Conservation (phyloP, 2,888 invertebrate species). For the Ctena decussata region DNA sequence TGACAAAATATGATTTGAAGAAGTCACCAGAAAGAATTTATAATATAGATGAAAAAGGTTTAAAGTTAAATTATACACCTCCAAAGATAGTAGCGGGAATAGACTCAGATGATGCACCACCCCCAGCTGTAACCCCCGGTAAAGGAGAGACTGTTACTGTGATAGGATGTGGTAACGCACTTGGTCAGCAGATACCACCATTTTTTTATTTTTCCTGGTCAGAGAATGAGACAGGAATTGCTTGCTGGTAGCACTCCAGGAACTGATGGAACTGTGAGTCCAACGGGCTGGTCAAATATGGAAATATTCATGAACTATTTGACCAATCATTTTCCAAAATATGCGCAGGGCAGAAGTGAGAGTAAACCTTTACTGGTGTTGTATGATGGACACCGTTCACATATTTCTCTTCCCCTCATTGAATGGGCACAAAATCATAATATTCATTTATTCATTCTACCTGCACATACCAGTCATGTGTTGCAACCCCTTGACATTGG, state of each 20-base stretch:
- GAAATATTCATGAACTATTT: background rate
- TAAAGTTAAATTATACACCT: conserved; percentile 12
- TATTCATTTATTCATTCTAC: conserved; percentile 23
- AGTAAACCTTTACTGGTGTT: background rate
- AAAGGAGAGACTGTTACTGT: background rate
- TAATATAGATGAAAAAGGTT: conserved; percentile 39
- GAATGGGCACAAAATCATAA: conserved; percentile 18
- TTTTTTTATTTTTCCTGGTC: background rate
- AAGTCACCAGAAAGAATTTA: conserved; percentile 30
- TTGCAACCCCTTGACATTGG: conserved; percentile 8
- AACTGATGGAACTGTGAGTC: conserved; percentile 5
- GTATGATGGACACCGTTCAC: conserved; percentile 29
- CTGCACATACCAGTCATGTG: conserved; percentile 9
- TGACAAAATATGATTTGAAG: conserved; percentile 32
- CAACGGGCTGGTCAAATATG: background rate
- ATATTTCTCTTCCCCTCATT: background rate
- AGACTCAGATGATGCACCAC: background rate
- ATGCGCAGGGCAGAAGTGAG: background rate
- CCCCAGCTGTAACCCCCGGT: conserved; percentile 6
- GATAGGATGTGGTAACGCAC: background rate
- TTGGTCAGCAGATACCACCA: background rate
- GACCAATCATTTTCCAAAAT: conserved; percentile 12
- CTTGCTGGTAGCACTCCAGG: background rate
- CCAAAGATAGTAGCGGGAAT: background rate
- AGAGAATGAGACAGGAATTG: background rate